Conservation (phyloP, 1,140 invertebrate genomes). For the Calycopis cecrops region DNA sequence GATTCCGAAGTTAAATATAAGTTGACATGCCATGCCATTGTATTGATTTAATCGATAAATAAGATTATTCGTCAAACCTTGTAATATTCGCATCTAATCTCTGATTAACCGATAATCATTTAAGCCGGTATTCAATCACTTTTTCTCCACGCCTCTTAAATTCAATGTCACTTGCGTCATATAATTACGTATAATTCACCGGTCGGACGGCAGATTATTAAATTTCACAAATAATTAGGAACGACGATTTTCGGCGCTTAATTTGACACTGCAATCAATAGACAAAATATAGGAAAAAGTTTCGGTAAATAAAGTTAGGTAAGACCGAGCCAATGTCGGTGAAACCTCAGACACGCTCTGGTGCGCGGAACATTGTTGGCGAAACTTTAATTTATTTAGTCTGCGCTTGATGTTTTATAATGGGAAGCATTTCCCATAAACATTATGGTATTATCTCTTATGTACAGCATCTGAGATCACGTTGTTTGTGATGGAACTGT, state of each 20-base stretch:
- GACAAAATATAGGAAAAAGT: constrained; percentile 48
- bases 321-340: constrained; percentile 64
- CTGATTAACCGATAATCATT: constrained; percentile 8
- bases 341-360: constrained; percentile 55
- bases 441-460: not conserved
- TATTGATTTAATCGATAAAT: constrained; percentile 11
- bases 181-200: constrained; percentile 21
- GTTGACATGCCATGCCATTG: constrained; percentile 16
- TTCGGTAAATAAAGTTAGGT: constrained; percentile 55
- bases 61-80: constrained; percentile 21
- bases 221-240: constrained; percentile 48
- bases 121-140: constrained; percentile 1
- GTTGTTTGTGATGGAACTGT: too few relatives aligned
- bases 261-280: constrained; percentile 45
- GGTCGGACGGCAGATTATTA: constrained; percentile 36
- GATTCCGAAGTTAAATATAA: not conserved
- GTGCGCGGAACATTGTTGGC: constrained; percentile 60
- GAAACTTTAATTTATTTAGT: constrained; percentile 40
- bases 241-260: constrained; percentile 38
- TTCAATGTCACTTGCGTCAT: constrained; percentile 34
- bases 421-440: not conserved
- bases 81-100: constrained; percentile 16
- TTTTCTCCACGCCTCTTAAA: constrained; percentile 27
- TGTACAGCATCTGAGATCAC: too few relatives aligned
- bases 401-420: constrained; percentile 35